These are phyloP conservation scores for Oceanodroma tethys DNA, from an alignment of 2,113 vertebrate genomes.

Conservation along the genomic window DNA sequence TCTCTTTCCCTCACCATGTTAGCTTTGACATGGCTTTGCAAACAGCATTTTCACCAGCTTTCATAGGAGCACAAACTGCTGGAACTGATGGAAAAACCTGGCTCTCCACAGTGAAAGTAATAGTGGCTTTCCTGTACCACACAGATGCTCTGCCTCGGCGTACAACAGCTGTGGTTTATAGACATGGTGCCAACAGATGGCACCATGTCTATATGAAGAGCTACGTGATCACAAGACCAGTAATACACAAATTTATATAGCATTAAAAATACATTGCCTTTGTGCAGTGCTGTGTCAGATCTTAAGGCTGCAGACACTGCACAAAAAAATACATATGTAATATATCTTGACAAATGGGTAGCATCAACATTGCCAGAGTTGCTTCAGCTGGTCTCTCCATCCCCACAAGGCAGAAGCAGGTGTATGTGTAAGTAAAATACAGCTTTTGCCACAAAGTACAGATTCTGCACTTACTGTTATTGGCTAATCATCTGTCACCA, in stretches of 20 bases:
- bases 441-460: not conserved
- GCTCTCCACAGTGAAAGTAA: too few relatives aligned
- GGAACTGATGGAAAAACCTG: not conserved
- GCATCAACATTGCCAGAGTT: not conserved
- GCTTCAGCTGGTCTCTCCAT: not conserved
- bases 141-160: not conserved
- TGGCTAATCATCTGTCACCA: not conserved
- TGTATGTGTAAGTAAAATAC: not conserved
- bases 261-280: not conserved
- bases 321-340: not conserved
- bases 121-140: fast-evolving
- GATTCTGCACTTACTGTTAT: not conserved
- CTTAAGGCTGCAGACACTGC: too few relatives aligned
- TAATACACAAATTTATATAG: not conserved
- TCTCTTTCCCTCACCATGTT: not conserved
- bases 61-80: not conserved
- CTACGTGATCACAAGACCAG: fast-evolving
- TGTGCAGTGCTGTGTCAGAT: not conserved
- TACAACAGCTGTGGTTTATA: not conserved
- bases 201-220: too few relatives aligned
- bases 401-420: not conserved
- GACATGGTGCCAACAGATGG: not conserved
- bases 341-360: not conserved
- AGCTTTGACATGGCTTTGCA: not conserved
- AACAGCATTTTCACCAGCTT: not conserved